Evolutionary conservation across 1,140 invertebrate genomes (phyloP).

Genomic region (Triops longicaudatus): DNA sequence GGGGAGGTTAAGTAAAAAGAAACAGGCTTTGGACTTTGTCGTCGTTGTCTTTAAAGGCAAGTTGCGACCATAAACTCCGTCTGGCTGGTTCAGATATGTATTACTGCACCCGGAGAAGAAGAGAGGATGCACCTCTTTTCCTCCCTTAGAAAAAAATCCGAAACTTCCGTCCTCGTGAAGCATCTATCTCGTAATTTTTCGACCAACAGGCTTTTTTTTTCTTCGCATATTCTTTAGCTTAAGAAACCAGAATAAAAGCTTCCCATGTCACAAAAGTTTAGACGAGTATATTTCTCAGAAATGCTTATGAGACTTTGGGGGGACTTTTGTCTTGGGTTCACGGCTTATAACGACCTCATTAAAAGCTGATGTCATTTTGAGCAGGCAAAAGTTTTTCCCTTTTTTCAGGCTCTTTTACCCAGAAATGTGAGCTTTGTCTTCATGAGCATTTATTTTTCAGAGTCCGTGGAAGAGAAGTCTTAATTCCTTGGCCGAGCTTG

Average conservation of each 20-base stretch:
- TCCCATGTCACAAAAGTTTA: background rate
- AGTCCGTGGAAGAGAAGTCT: background rate
- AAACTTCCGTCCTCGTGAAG: background rate
- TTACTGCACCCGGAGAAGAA: background rate
- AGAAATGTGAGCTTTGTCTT: background rate
- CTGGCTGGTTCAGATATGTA: background rate
- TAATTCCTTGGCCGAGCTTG: background rate
- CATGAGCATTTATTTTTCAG: background rate
- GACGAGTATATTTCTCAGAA: background rate
- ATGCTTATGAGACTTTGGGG: background rate
- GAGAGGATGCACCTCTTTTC: background rate
- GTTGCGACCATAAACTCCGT: background rate
- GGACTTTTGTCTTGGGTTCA: background rate
- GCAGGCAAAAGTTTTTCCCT: background rate
- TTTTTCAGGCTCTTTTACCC: background rate
- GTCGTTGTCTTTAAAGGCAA: background rate
- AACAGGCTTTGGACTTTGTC: background rate
- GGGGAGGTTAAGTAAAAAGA: background rate
- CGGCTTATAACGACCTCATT: constrained; percentile 14
- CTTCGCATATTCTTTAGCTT: background rate
- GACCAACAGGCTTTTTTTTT: constrained; percentile 1
- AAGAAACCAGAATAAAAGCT: background rate
- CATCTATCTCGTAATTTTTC: background rate
- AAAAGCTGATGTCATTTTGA: background rate
- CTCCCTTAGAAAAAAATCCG: background rate